A percentile compares a stretch with the other conserved stretches of the same genome.
These are phyloP conservation scores for Stenodema calcarata DNA, from an alignment of 2,888 invertebrate genomes.

Conservation along the genomic window DNA sequence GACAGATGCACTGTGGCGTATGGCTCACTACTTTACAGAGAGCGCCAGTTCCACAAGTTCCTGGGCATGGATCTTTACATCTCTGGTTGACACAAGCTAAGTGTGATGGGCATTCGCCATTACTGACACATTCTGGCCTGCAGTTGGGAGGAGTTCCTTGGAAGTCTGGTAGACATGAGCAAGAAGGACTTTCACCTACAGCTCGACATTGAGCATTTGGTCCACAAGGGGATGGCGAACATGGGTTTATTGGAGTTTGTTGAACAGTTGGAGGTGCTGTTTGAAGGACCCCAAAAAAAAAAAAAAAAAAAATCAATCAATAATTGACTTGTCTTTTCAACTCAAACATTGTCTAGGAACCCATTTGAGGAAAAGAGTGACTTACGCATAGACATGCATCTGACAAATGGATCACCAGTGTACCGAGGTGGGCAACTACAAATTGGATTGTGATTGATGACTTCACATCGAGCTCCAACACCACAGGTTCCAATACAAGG, in stretches of 20 bases:
- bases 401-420: constrained; percentile 75
- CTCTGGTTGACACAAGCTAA: constrained; percentile 61
- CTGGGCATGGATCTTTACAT: constrained; percentile 61
- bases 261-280: constrained; percentile 58
- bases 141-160: constrained; percentile 60
- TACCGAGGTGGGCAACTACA: constrained; percentile 72
- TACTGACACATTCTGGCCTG: constrained; percentile 59
- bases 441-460: constrained; percentile 73
- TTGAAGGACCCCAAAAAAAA: constrained; percentile 57
- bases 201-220: constrained; percentile 65
- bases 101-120: constrained; percentile 60
- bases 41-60: constrained; percentile 60
- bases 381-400: constrained; percentile 73
- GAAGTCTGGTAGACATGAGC: constrained; percentile 61
- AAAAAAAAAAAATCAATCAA: neutral
- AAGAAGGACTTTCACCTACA: constrained; percentile 60
- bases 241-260: constrained; percentile 67
- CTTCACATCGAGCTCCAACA: constrained; percentile 74
- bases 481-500: constrained; percentile 84
- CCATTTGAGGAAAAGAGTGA: neutral
- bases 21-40: constrained; percentile 62
- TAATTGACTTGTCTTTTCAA: no score
- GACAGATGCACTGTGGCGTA: constrained; percentile 65
- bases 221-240: constrained; percentile 75
- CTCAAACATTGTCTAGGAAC: no score